Evolutionary conservation across 2,888 invertebrate genomes (phyloP).

Genomic region (Spodoptera exigua): DNA sequence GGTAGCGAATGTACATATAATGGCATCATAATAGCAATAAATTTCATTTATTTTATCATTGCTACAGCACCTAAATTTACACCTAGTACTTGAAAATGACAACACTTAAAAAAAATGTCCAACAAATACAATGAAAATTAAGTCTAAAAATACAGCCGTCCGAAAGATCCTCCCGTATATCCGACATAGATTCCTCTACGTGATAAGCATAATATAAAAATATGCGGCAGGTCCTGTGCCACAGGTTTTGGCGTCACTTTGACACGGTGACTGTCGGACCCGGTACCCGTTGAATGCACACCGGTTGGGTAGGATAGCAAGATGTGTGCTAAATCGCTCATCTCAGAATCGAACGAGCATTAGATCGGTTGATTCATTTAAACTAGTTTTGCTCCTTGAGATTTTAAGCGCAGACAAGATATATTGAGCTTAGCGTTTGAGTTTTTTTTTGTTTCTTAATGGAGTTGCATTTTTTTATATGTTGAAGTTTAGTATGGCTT

Average conservation of each 20-base stretch:
- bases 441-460: too few relatives aligned
- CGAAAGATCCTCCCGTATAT: constrained; percentile 22
- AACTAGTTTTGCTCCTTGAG: neutral
- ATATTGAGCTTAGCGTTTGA: too few relatives aligned
- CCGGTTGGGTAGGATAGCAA: constrained; percentile 18
- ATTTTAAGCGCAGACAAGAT: too few relatives aligned
- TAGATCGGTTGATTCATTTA: constrained; percentile 14
- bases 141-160: neutral
- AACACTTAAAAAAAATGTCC: too few relatives aligned
- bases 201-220: constrained; percentile 67
- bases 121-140: too few relatives aligned
- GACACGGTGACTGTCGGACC: constrained; percentile 39
- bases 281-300: constrained; percentile 4
- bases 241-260: constrained; percentile 44
- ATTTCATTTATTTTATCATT: too few relatives aligned
- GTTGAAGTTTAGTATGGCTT: too few relatives aligned
- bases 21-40: too few relatives aligned
- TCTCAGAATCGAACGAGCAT: neutral
- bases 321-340: constrained; percentile 7
- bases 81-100: too few relatives aligned
- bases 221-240: constrained; percentile 46
- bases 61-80: too few relatives aligned
- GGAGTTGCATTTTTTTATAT: too few relatives aligned
- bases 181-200: constrained; percentile 35
- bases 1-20: too few relatives aligned